phyloP scores from a whole-genome alignment of 2,113 vertebrate genomes.

The Alethe diademata region DNA sequence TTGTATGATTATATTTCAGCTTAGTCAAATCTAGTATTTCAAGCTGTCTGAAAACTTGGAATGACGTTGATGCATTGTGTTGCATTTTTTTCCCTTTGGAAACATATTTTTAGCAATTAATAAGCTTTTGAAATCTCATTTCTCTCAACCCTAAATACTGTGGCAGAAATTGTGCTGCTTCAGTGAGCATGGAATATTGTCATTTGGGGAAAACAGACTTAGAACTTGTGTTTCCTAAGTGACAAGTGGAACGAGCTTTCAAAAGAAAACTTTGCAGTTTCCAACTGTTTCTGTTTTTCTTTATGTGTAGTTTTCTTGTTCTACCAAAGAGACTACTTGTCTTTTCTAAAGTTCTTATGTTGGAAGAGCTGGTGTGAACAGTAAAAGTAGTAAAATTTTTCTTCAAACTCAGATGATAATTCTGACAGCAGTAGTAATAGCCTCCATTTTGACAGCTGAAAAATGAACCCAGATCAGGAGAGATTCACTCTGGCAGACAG shows the following conservation, averaged over 20 bases:
- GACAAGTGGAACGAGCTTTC: not conserved
- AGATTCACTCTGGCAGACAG: not conserved
- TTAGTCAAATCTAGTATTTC: conserved; percentile 2
- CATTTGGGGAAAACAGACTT: not conserved
- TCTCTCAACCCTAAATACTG: not conserved
- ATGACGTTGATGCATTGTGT: not conserved
- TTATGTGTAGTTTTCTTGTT: not conserved
- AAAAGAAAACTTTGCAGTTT: not conserved
- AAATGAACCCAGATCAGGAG: not conserved
- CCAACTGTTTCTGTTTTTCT: not conserved
- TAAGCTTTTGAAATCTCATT: conserved; percentile 31
- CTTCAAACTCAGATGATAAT: not conserved
- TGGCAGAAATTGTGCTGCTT: not conserved
- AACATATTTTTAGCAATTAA: conserved; percentile 36
- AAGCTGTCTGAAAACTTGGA: not conserved
- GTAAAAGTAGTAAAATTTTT: not conserved
- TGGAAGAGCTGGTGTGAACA: not conserved
- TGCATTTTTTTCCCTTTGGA: conserved; percentile 19
- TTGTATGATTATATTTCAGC: not conserved
- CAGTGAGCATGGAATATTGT: not conserved
- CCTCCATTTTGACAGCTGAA: not conserved
- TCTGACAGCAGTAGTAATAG: not conserved
- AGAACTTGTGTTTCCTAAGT: not conserved
- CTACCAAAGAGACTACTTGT: not conserved
- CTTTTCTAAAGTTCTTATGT: not conserved